Percentiles rank a stretch among this genome's conserved stretches.
phyloP scores from a whole-genome alignment of 2,113 vertebrate species.

The Phycodurus eques region DNA sequence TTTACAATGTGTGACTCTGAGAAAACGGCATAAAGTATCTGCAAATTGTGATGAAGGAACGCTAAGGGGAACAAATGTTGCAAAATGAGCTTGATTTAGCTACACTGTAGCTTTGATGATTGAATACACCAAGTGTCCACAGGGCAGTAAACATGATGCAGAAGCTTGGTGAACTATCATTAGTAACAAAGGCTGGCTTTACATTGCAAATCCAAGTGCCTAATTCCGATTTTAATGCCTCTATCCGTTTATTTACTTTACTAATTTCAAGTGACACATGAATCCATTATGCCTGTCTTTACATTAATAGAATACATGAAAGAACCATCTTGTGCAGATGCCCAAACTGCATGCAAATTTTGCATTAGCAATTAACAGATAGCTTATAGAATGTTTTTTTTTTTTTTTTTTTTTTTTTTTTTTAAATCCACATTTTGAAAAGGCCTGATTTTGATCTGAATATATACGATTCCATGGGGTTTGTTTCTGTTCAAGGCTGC shows the following conservation, averaged over 20 bases:
- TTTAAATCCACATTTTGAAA: too few relatives aligned
- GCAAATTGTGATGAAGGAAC: conserved; percentile 5
- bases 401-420: too few relatives aligned
- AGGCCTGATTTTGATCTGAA: not conserved
- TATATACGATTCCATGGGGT: not conserved
- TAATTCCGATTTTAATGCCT: not conserved
- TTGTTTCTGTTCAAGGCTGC: too few relatives aligned
- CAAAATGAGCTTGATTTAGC: conserved; percentile 24
- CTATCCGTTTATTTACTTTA: not conserved
- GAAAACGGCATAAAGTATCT: not conserved
- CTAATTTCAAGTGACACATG: not conserved
- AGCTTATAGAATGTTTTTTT: too few relatives aligned
- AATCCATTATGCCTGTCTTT: not conserved
- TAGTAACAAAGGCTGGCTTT: too few relatives aligned
- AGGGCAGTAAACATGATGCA: too few relatives aligned
- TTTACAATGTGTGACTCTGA: not conserved
- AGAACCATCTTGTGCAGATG: not conserved
- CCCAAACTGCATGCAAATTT: not conserved
- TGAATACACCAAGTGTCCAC: conserved; percentile 45
- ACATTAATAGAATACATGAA: not conserved
- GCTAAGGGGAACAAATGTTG: conserved; percentile 8
- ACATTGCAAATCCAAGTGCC: not conserved
- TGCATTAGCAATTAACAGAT: not conserved
- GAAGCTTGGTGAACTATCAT: too few relatives aligned
- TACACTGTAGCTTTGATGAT: conserved; percentile 45